Conservation (phyloP, 2,797 vertebrate species). For the Leptoclinus maculatus region DNA sequence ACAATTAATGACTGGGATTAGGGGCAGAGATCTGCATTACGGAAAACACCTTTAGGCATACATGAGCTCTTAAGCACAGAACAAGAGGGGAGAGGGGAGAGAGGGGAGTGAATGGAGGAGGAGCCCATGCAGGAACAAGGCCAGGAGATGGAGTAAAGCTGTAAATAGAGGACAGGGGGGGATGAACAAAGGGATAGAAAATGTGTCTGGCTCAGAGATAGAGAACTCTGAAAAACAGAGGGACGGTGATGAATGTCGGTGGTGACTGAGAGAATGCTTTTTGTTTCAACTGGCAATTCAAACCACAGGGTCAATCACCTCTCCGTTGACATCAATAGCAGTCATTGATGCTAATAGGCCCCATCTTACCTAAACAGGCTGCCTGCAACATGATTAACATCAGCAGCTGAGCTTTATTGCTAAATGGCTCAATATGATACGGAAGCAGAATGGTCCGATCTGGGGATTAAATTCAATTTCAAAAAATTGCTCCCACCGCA, state of each 20-base stretch:
- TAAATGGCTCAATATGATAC: conserved; percentile 57
- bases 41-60: conserved; percentile 77
- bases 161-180: conserved; percentile 30
- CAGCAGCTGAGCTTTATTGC: conserved; percentile 51
- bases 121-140: conserved; percentile 18
- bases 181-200: conserved; percentile 49
- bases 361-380: conserved; percentile 48
- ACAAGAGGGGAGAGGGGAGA: conserved; percentile 6
- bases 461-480: conserved; percentile 62
- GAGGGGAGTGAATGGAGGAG: background rate
- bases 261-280: conserved; percentile 26
- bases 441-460: conserved; percentile 57
- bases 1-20: conserved; percentile 84
- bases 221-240: conserved; percentile 35
- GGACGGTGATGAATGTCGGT: conserved; percentile 28
- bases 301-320: conserved; percentile 49
- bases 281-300: conserved; percentile 28
- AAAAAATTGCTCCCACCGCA: conserved; percentile 60
- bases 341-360: conserved; percentile 53
- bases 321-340: conserved; percentile 43
- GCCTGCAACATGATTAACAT: conserved; percentile 60
- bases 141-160: conserved; percentile 39
- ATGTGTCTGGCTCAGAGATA: conserved; percentile 37
- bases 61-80: conserved; percentile 64
- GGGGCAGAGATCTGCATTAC: conserved; percentile 80